Evolutionary conservation across 2,113 vertebrate genomes (phyloP), one percentile per base, ranked within the genome.

Genomic region (Mastomys natalensis): DNA sequence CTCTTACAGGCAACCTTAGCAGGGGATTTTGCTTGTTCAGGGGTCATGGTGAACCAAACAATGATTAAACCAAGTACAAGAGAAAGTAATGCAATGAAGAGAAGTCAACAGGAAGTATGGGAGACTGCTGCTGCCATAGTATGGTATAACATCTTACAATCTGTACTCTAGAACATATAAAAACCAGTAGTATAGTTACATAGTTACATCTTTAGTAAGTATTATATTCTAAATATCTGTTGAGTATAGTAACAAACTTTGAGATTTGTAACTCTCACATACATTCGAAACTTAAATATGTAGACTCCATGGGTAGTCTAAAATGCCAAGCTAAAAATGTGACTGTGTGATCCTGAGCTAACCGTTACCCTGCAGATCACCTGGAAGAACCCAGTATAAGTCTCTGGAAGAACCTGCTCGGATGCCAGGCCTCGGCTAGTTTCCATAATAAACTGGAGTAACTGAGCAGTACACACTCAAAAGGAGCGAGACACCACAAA

Each of bases 251-350:
- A 86, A 77, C 21, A 66, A 72, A 88, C 51, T 85, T 51, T 92
- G 76, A 95, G 43, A 94, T 81, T 96, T 94, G 76, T 89, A 96
- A 84, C 80, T 45, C n/a, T 78, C 81, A 87, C 84, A 91, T 90
- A 21, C 62, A 90, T 84, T 80, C 68, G 68, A 96, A 95, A 53
- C 72, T 72, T 95, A 93, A 97, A 78, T 91, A 95, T 55, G 77
- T 55, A 96, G 68, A n/a, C 19, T 43, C 43, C 48, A 60, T 66
- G 91, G 93, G 94, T 97, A 94, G 94, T 89, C 96, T 91, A 45
- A 60, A 96, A 94, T 87, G 91, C 96, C 91, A 97, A 94, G 70
- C 82, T 90, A 68, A 97, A 72, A 95, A 94, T 82, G 91, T 95
- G 66, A 93, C 87, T 93, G 85, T 93, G 26, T 40, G 68, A 77